These are phyloP conservation scores for Ceratitis capitata DNA, from an alignment of 1,140 invertebrate species.

Conservation along the genomic window DNA sequence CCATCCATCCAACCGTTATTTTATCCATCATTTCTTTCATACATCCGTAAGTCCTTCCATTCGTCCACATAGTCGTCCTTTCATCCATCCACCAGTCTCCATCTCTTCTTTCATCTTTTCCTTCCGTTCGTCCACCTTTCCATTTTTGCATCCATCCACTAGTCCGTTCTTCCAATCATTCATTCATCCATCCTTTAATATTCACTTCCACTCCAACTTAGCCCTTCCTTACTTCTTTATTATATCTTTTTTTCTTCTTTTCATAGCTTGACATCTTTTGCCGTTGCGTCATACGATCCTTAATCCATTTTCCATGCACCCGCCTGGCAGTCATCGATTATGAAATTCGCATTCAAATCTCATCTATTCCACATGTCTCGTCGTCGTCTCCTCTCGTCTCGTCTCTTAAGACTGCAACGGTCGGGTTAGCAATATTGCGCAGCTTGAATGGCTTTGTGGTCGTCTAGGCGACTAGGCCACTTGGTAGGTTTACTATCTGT, in stretches of 20 bases:
- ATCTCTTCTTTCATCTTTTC: too few relatives aligned
- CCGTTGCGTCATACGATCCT: constrained; percentile 18
- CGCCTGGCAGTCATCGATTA: constrained; percentile 29
- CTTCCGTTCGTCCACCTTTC: too few relatives aligned
- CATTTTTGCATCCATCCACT: too few relatives aligned
- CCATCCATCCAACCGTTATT: too few relatives aligned
- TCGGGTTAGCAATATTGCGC: neutral
- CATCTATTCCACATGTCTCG: constrained; percentile 30
- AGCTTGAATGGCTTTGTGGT: neutral
- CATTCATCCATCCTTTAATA: too few relatives aligned
- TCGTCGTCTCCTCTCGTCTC: neutral
- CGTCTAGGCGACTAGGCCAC: neutral
- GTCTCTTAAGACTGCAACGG: too few relatives aligned
- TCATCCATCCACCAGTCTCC: too few relatives aligned
- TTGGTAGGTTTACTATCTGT: neutral
- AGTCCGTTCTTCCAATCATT: too few relatives aligned
- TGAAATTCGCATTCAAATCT: constrained; percentile 34
- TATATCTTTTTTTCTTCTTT: neutral
- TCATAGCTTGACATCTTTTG: neutral
- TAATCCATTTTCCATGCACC: constrained; percentile 35
- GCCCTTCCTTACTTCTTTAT: neutral
- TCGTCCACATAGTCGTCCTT: too few relatives aligned
- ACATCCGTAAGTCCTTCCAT: too few relatives aligned
- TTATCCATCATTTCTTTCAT: too few relatives aligned
- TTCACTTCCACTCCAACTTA: too few relatives aligned